Evolutionary conservation across 2,113 vertebrate species (phyloP), one percentile per base, ranked within the genome.

Genomic region (Eclectus roratus): DNA sequence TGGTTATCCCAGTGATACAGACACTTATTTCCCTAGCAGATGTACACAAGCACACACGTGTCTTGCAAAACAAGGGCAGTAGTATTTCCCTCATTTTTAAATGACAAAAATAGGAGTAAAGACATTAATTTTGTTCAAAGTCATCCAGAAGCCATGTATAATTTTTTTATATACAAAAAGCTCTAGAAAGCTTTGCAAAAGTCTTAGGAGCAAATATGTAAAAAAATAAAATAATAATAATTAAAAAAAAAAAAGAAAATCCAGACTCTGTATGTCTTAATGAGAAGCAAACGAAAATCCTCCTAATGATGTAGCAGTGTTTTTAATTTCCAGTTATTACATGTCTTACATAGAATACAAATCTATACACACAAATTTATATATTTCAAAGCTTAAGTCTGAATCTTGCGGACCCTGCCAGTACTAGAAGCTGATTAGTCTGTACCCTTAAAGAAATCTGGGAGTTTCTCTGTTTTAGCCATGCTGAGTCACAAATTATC

Each of bases 41-140:
- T 50, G 10, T 11, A 13, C 33, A 39, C 23, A n/a, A 58, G n/a
- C 6, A 27, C 6, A 39, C 3, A 29, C 1, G 1, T 1, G 8
- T 49, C 74, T 84, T 68, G n/a, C 28, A 87, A 84, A 84, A 50
- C 11, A 84, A 53, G 10, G 14, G 17, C 5, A 44, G 29, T 44
- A 10, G 28, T 33, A 49, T 66, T 63, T 44, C 3, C 11, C 3
- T 13, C 10, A 46, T 39, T 80, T 91, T 43, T 6, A 77, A 60
- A 55, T 28, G 12, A 5, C 17, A 43, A 64, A 83, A 44, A 10
- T 0, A 39, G 8, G 10, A 63, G 6, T 1, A 50, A 87, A 64
- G 37, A 47, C 7, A 7, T 37, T 0, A 53, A 11, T 79, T 29
- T 88, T 78, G 3, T 53, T 86, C 43, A 58, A 52, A 90, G 20